Evolutionary conservation across 92 coral and sea anemone genomes (phyloP).

Genomic region (Phenganax marumi): DNA sequence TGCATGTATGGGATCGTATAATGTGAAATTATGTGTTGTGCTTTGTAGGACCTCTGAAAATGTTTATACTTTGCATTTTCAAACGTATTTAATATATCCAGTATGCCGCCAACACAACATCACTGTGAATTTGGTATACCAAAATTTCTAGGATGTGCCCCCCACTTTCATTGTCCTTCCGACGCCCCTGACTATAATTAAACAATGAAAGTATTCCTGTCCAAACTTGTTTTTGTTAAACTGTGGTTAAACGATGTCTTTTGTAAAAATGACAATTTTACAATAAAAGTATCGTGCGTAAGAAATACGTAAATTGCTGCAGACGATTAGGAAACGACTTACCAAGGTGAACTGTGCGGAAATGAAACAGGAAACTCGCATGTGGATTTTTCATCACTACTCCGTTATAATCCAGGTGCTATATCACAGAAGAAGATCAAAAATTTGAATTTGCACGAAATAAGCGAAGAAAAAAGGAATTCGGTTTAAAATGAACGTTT

Average conservation of each 20-base stretch:
- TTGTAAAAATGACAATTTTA: background rate
- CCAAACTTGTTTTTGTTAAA: conserved; percentile 3
- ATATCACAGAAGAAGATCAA: background rate
- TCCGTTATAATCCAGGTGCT: conserved; percentile 6
- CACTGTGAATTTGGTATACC: too few relatives aligned
- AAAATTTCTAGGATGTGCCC: too few relatives aligned
- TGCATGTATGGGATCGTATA: too few relatives aligned
- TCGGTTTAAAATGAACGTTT: background rate
- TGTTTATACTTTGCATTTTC: too few relatives aligned
- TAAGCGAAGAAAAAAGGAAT: background rate
- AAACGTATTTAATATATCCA: too few relatives aligned
- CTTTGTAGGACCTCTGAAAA: too few relatives aligned
- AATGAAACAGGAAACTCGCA: background rate
- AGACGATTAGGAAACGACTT: background rate
- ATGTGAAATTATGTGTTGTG: too few relatives aligned
- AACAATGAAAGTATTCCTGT: background rate
- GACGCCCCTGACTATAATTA: background rate
- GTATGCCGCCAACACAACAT: too few relatives aligned
- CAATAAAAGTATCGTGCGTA: background rate
- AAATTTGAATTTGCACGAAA: background rate
- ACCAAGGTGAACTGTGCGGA: background rate
- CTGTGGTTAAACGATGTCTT: background rate
- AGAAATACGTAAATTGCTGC: background rate
- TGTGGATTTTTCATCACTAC: background rate
- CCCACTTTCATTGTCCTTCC: too few relatives aligned